Evolutionary conservation across 1,140 invertebrate genomes (phyloP).

Genomic region (Bursaphelenchus mucronatus): DNA sequence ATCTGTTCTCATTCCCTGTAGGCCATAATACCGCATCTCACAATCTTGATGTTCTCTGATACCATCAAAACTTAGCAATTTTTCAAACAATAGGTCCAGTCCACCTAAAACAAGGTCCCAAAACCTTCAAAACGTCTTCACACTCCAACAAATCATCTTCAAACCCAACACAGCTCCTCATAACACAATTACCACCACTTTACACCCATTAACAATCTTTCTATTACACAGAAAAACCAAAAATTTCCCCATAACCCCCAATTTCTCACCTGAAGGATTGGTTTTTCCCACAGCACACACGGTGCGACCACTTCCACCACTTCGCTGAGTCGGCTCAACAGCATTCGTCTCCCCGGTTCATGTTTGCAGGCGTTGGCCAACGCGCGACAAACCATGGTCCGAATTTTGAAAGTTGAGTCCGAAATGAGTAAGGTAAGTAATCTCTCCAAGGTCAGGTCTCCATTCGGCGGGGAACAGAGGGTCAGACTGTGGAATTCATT

Average conservation of each 20-base stretch:
- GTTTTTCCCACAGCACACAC: conserved; percentile 25
- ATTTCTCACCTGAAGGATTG: conserved; percentile 29
- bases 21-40: too few species aligned
- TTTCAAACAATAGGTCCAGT: too few species aligned
- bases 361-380: conserved; percentile 48
- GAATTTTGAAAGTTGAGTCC: conserved; percentile 31
- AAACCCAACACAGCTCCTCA: too few species aligned
- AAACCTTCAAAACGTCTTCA: too few species aligned
- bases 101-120: too few species aligned
- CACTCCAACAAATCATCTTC: too few species aligned
- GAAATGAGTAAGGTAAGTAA: conserved; percentile 36
- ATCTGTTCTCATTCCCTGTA: too few species aligned
- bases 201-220: too few species aligned
- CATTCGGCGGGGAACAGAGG: conserved; percentile 36
- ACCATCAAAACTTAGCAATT: too few species aligned
- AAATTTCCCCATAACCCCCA: too few species aligned
- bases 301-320: conserved; percentile 19
- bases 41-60: too few species aligned
- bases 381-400: conserved; percentile 45
- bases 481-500: conserved; percentile 40
- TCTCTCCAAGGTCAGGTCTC: conserved; percentile 16
- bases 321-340: conserved; percentile 21
- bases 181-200: neutral
- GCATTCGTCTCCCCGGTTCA: conserved; percentile 34
- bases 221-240: too few species aligned